Evolutionary conservation across 2,797 vertebrate genomes (phyloP).

Genomic region (Sebastes flavidus): DNA sequence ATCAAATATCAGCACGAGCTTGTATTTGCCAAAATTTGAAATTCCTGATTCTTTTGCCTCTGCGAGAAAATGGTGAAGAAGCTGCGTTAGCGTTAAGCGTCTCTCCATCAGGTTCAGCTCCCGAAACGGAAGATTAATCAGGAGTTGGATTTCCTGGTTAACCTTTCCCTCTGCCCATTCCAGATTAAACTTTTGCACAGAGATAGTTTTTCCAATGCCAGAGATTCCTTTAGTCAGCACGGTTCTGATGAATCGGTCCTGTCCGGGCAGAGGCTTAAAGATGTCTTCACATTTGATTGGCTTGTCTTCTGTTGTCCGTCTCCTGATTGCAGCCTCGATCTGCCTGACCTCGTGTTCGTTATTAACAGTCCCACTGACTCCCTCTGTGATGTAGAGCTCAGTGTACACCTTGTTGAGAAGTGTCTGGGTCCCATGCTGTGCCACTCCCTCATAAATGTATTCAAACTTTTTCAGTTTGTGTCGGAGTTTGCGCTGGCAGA

Average conservation of each 20-base stretch:
- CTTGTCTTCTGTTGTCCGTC: neutral
- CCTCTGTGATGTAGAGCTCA: constrained; percentile 41
- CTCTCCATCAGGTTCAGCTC: constrained; percentile 44
- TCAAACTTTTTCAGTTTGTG: constrained; percentile 33
- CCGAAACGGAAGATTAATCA: constrained; percentile 29
- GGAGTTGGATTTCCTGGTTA: constrained; percentile 36
- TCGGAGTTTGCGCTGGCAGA: constrained; percentile 47
- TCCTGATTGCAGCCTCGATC: constrained; percentile 23
- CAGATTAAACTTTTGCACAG: constrained; percentile 38
- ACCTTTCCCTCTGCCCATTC: constrained; percentile 28
- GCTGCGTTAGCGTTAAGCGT: neutral
- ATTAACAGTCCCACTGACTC: constrained; percentile 7
- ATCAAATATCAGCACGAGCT: constrained; percentile 32
- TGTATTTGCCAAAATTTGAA: constrained; percentile 23
- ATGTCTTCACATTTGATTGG: constrained; percentile 41
- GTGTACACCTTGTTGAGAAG: constrained; percentile 41
- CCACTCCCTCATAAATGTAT: constrained; percentile 35
- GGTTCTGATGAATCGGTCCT: neutral
- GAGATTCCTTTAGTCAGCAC: constrained; percentile 33
- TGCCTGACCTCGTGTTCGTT: constrained; percentile 33
- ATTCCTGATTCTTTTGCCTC: constrained; percentile 26
- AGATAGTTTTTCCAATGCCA: constrained; percentile 33
- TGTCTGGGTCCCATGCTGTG: neutral
- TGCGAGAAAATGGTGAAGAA: constrained; percentile 16
- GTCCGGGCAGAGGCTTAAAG: constrained; percentile 8